Percentiles rank a stretch among this genome's conserved stretches.
Conservation (phyloP, 1,140 invertebrate species). For the Nephotettix cincticeps region DNA sequence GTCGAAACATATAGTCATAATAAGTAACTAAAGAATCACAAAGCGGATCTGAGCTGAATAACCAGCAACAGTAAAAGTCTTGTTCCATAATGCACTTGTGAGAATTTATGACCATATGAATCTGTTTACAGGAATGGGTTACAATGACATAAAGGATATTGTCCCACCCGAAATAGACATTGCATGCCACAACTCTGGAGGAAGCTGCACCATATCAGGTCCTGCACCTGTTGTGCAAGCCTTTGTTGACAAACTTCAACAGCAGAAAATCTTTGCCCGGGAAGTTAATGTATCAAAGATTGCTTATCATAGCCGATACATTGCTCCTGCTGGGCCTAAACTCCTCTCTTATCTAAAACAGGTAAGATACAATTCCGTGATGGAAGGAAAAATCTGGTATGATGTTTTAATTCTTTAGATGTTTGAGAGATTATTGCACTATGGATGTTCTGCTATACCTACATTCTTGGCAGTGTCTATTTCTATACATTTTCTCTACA, state of each 20-base stretch:
- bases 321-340: constrained; percentile 70
- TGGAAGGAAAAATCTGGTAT: no score
- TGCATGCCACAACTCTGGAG: constrained; percentile 68
- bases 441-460: no score
- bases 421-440: no score
- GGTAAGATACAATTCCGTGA: constrained; percentile 63
- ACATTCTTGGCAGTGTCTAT: no score
- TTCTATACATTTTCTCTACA: no score
- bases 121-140: constrained; percentile 58
- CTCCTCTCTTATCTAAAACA: constrained; percentile 69
- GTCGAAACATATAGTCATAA: no score
- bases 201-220: constrained; percentile 57
- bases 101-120: no score
- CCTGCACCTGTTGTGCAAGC: constrained; percentile 53
- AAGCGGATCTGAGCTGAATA: no score
- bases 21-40: no score
- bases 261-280: constrained; percentile 59
- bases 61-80: no score
- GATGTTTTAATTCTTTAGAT: no score
- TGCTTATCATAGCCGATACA: constrained; percentile 77
- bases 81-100: no score
- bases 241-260: constrained; percentile 52
- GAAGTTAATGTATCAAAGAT: constrained; percentile 67
- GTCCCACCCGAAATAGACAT: constrained; percentile 59
- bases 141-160: constrained; percentile 53